Base-by-base conservation (phyloP, 1,140 invertebrate genomes). In the Euglossa dilemma region DNA sequence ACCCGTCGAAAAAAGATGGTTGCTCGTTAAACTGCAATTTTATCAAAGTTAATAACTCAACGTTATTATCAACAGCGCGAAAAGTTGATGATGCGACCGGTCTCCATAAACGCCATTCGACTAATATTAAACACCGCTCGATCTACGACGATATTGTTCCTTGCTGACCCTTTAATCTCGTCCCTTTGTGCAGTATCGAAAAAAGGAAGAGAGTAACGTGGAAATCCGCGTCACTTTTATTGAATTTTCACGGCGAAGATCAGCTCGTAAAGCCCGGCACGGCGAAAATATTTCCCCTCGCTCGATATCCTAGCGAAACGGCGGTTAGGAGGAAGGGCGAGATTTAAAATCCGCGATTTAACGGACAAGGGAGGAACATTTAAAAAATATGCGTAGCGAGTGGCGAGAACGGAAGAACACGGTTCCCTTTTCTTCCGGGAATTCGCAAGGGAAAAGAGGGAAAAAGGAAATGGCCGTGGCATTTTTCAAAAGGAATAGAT, bases 71-170 rank as follows among this genome's bases (percentile, higher is more conserved):
- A 80, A 20, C 28, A 11, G 12, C 9, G 47, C n/a, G 28, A 43
- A 61, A 73, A 28, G 28, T 52, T 43, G n/a, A 45, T 25, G 47
- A 63, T 47, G 20, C 23, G 23, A 20, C 28, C 14, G 7, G 23
- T 63, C 72, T 20, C 47, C 8, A 43, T 43, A 43, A 71, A 80
- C 67, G 56, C 67, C 43, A 20, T 9, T 16, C 59, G 56, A 80
- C 73, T 63, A 80, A 80, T 80, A 80, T 80, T 80, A 71, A 72
- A 80, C 67, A 28, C 52, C 45, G 45, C 47, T 80, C 59, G 23
- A 18, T 54, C 45, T 16, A 52, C 12, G 14, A 12, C 28, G 11
- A 52, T 52, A 63, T 45, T 73, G 57, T 80, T 73, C 45, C 28
- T n/a, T 20, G 23, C 11, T 11, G 23, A 0, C 23, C 28, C 9